Percentiles rank a stretch among this genome's conserved stretches.
Evolutionary conservation across 2,797 vertebrate genomes (phyloP).

Genomic region (Perodicticus potto): DNA sequence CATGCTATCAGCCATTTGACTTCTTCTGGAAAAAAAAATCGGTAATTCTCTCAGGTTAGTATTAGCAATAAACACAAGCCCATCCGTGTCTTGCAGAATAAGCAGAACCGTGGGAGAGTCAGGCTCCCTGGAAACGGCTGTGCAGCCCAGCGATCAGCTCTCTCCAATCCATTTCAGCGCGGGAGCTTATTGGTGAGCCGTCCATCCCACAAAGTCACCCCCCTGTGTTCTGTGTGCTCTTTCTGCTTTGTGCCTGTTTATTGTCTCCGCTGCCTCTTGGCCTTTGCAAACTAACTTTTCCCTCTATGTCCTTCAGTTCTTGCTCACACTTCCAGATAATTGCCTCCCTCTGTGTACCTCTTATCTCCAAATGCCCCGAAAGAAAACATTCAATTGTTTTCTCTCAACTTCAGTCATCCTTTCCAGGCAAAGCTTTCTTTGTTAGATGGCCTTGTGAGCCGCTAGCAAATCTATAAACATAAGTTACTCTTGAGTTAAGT

Average conservation of each 20-base stretch:
- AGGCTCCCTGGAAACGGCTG: neutral
- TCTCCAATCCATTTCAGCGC: neutral
- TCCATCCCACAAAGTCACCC: neutral
- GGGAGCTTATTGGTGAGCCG: neutral
- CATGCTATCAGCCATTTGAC: neutral
- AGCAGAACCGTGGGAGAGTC: neutral
- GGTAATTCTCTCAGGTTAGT: neutral
- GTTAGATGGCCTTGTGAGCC: constrained; percentile 23
- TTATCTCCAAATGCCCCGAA: constrained; percentile 51
- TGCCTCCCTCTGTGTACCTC: constrained; percentile 29
- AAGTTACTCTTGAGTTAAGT: constrained; percentile 47
- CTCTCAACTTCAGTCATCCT: constrained; percentile 12
- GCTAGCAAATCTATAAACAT: constrained; percentile 63
- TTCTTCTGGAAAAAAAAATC: constrained; percentile 17
- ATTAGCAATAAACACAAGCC: neutral
- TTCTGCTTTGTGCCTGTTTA: constrained; percentile 38
- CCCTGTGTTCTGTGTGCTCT: neutral
- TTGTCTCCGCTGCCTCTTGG: constrained; percentile 36
- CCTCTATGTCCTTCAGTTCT: constrained; percentile 15
- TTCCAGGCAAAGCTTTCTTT: constrained; percentile 48
- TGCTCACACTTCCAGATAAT: constrained; percentile 43
- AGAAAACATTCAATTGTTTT: constrained; percentile 54
- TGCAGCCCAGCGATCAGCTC: neutral
- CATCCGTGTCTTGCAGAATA: neutral
- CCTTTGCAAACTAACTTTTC: constrained; percentile 50